Conservation (phyloP, 2,797 vertebrate genomes). For the Channallabes apus region DNA sequence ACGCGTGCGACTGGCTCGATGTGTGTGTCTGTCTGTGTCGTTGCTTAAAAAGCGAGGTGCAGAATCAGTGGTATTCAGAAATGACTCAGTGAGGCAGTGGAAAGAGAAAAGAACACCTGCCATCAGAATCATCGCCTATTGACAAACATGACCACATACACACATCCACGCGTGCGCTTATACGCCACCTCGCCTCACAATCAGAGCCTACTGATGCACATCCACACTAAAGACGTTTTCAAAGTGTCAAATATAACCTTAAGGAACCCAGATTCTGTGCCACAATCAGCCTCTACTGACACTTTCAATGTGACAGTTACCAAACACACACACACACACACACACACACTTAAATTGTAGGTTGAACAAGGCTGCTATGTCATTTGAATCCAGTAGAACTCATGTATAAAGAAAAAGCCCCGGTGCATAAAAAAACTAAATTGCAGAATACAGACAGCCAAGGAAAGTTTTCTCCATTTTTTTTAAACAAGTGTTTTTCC, state of each 20-base stretch:
- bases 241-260: conserved; percentile 7
- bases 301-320: background rate
- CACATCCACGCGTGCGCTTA: background rate
- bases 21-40: conserved; percentile 4
- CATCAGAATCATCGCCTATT: conserved; percentile 55
- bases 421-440: background rate
- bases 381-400: background rate
- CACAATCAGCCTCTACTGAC: background rate
- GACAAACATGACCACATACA: conserved; percentile 46
- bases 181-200: conserved; percentile 1
- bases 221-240: background rate
- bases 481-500: background rate
- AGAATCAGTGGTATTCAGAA: conserved; percentile 54
- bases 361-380: background rate
- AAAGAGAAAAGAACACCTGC: conserved; percentile 58
- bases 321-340: conserved; percentile 8
- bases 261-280: background rate
- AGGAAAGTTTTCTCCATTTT: background rate
- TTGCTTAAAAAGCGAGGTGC: conserved; percentile 25
- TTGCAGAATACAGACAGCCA: background rate
- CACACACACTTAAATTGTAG: background rate
- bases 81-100: conserved; percentile 39
- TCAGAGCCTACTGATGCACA: conserved; percentile 10
- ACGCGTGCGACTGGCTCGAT: background rate
- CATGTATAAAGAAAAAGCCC: background rate